phyloP scores from a whole-genome alignment of 2,797 vertebrate species.

The Corythornis leucogaster region DNA sequence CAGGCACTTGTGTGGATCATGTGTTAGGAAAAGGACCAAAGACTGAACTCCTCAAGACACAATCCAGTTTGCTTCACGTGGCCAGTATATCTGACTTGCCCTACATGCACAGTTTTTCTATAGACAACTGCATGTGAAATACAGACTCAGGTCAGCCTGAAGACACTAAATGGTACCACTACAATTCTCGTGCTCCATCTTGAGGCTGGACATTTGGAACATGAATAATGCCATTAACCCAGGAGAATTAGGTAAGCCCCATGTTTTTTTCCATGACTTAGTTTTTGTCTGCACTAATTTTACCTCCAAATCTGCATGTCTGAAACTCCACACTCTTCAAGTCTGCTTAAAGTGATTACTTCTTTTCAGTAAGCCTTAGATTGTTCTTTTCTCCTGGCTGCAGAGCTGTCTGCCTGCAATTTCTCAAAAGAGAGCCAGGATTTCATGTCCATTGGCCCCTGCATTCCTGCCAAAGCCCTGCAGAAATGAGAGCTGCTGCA shows the following conservation, averaged over 20 bases:
- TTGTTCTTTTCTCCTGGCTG: conserved; percentile 64
- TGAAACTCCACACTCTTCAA: conserved; percentile 57
- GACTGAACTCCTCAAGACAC: not conserved
- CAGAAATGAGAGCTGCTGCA: conserved; percentile 83
- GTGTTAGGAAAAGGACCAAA: not conserved
- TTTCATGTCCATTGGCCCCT: conserved; percentile 67
- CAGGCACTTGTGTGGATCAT: not conserved
- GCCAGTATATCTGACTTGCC: not conserved
- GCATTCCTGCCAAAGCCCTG: conserved; percentile 80
- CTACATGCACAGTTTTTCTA: not conserved
- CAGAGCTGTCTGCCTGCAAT: conserved; percentile 45
- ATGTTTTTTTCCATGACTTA: conserved; percentile 54
- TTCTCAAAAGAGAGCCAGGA: conserved; percentile 53
- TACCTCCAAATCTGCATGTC: conserved; percentile 46
- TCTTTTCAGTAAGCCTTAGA: conserved; percentile 51
- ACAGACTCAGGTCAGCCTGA: not conserved
- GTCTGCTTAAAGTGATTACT: conserved; percentile 48
- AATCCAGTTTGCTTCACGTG: not conserved
- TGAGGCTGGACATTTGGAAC: conserved; percentile 27
- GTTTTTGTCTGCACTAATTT: conserved; percentile 34
- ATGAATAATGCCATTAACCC: conserved; percentile 20
- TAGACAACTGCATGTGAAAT: not conserved
- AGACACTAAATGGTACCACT: not conserved
- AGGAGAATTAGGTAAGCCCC: conserved; percentile 27
- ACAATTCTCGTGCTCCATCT: not conserved